Percentiles rank a stretch among this genome's conserved stretches.
phyloP scores from a whole-genome alignment of 2,113 vertebrate genomes.

The Hylia prasina region DNA sequence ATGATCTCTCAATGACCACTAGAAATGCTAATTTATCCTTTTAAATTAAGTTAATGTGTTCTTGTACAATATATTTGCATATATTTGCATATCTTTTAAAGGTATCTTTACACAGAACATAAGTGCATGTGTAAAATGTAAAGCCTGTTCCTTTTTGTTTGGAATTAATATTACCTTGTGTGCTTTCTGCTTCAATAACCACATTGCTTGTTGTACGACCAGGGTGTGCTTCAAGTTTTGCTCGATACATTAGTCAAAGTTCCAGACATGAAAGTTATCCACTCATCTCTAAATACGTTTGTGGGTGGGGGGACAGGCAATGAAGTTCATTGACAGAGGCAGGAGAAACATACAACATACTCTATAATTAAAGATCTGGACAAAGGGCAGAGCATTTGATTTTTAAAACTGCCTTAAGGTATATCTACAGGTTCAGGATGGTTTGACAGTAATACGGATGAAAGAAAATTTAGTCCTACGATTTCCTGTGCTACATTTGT shows the following conservation, averaged over 20 bases:
- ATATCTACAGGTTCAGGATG: background rate
- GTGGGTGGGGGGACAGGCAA: accelerated
- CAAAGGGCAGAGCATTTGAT: background rate
- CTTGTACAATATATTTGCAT: background rate
- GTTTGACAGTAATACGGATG: background rate
- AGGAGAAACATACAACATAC: background rate
- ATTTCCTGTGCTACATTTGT: background rate
- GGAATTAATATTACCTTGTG: background rate
- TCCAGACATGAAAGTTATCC: background rate
- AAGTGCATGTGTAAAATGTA: background rate
- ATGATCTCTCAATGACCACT: background rate
- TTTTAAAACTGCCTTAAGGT: background rate
- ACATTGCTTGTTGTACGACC: background rate
- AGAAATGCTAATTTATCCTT: background rate
- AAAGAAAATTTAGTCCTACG: background rate
- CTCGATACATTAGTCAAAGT: background rate
- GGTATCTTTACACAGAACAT: background rate
- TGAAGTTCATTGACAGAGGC: background rate
- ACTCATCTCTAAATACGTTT: background rate
- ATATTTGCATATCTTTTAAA: background rate
- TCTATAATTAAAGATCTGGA: background rate
- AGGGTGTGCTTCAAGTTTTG: background rate
- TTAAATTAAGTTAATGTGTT: background rate
- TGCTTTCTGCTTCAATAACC: background rate
- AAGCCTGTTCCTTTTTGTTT: background rate